phyloP scores from a whole-genome alignment of 2,888 invertebrate species.

The Chorisops tibialis region DNA sequence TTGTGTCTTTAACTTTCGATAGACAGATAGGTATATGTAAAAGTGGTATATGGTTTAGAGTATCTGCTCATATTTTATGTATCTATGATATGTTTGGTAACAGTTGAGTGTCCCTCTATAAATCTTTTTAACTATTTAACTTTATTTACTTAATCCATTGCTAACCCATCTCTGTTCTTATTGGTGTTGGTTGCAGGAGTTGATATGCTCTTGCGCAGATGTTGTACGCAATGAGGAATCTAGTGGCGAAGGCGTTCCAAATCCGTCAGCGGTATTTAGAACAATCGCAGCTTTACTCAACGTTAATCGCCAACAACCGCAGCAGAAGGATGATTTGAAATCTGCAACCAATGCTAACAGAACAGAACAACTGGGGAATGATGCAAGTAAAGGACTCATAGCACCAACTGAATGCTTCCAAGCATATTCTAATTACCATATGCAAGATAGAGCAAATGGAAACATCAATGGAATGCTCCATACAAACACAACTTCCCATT shows the following conservation, averaged over 20 bases:
- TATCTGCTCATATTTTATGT: too few relatives aligned
- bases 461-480: slow-evolving; percentile 9
- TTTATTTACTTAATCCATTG: too few relatives aligned
- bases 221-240: slow-evolving; percentile 51
- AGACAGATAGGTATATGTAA: too few relatives aligned
- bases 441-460: neutral
- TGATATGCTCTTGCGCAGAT: slow-evolving; percentile 64
- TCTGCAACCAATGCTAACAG: slow-evolving; percentile 36
- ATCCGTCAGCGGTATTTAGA: slow-evolving; percentile 46
- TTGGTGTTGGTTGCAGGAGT: slow-evolving; percentile 64
- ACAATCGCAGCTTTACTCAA: slow-evolving; percentile 48
- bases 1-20: too few relatives aligned
- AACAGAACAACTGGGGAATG: slow-evolving; percentile 23
- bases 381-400: slow-evolving; percentile 6
- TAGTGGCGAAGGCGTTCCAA: slow-evolving; percentile 45
- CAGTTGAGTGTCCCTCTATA: neutral
- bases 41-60: too few relatives aligned
- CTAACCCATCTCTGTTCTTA: slow-evolving; percentile 46
- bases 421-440: neutral
- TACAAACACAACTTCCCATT: slow-evolving; percentile 1
- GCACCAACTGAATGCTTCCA: neutral
- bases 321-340: slow-evolving; percentile 52
- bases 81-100: too few relatives aligned
- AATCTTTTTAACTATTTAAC: too few relatives aligned
- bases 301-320: slow-evolving; percentile 52